Evolutionary conservation across 2,888 invertebrate species (phyloP).

Genomic region (Mythimna impura): DNA sequence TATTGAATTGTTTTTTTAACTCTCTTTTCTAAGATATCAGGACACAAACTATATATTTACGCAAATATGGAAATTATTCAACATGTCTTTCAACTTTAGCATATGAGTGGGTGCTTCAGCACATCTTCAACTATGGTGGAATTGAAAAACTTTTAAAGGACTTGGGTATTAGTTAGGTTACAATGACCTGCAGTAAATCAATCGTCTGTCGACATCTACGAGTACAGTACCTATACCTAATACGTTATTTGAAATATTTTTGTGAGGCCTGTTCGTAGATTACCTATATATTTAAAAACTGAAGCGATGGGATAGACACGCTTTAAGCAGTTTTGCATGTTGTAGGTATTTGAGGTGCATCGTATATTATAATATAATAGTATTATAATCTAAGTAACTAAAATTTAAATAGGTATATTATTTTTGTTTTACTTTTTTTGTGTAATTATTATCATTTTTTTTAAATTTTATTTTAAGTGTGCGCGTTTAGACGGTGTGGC

Average conservation of each 20-base stretch:
- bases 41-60: background rate
- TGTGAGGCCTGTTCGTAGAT: background rate
- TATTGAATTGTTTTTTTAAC: background rate
- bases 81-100: conserved; percentile 1
- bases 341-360: conserved; percentile 1
- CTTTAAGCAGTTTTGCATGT: conserved; percentile 16
- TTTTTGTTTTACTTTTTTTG: background rate
- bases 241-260: background rate
- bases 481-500: conserved; percentile 93
- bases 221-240: background rate
- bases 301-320: background rate
- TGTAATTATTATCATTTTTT: conserved; percentile 1
- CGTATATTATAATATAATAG: background rate
- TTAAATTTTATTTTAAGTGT: conserved; percentile 87
- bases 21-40: background rate
- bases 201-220: background rate
- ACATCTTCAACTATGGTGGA: conserved; percentile 6
- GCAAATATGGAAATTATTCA: background rate
- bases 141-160: conserved; percentile 33
- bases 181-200: conserved; percentile 9
- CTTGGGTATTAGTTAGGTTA: background rate
- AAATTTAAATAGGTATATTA: background rate
- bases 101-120: conserved; percentile 11
- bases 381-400: too few relatives aligned
- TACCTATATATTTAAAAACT: background rate